phyloP scores from a whole-genome alignment of 1,140 invertebrate species.

The Orchestia grillus region DNA sequence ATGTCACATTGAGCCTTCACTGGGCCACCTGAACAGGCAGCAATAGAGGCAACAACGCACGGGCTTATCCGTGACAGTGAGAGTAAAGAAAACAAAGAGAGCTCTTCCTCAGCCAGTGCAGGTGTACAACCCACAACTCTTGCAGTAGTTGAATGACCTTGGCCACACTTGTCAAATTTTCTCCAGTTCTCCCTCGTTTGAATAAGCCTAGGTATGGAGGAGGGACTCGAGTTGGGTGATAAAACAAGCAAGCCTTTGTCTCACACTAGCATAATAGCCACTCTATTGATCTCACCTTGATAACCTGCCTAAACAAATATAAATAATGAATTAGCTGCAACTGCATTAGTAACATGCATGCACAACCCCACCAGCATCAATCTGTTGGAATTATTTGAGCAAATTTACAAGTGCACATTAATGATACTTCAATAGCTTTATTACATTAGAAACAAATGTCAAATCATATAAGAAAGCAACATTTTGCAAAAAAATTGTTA shows the following conservation, averaged over 20 bases:
- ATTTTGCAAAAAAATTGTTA: too few species aligned
- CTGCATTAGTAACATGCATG: background rate
- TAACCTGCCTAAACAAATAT: background rate
- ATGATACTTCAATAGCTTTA: background rate
- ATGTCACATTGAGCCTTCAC: background rate
- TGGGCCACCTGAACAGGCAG: background rate
- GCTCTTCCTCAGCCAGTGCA: background rate
- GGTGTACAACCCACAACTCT: conserved; percentile 8
- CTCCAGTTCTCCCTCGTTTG: background rate
- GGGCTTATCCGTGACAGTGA: background rate
- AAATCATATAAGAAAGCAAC: too few species aligned
- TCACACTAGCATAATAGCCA: background rate
- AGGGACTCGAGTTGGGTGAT: background rate
- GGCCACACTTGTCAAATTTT: conserved; percentile 5
- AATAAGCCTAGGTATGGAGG: background rate
- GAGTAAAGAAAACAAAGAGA: conserved; percentile 25
- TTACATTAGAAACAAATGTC: background rate
- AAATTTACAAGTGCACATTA: background rate
- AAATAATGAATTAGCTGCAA: background rate
- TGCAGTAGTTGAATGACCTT: conserved; percentile 13
- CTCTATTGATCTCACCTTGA: background rate
- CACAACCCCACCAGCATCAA: background rate
- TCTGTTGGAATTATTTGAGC: background rate
- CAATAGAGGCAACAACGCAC: background rate
- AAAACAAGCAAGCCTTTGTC: background rate